Evolutionary conservation across 2,797 vertebrate species (phyloP).

Genomic region (Chaetophractus vellerosus): DNA sequence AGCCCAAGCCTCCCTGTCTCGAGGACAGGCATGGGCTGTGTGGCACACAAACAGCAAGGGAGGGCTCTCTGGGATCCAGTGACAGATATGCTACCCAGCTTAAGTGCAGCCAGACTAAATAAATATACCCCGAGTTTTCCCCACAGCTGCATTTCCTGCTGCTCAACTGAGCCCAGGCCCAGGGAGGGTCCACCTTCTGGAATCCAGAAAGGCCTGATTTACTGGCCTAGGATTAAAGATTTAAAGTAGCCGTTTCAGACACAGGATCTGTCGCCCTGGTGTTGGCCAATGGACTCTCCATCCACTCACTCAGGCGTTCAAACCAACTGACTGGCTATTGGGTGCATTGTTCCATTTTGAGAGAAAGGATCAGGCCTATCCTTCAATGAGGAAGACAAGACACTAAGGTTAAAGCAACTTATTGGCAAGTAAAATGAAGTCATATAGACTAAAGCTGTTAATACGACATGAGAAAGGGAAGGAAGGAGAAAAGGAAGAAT

Average conservation of each 20-base stretch:
- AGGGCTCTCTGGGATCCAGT: not conserved
- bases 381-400: not conserved
- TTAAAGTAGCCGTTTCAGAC: not conserved
- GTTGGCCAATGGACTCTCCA: not conserved
- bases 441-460: not conserved
- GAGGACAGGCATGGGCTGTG: not conserved
- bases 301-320: not conserved
- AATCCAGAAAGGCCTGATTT: not conserved
- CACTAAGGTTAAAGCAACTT: not conserved
- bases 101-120: not conserved
- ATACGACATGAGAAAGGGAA: not conserved
- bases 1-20: not conserved
- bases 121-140: conserved; percentile 38
- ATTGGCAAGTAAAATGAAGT: not conserved
- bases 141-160: not conserved
- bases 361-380: not conserved
- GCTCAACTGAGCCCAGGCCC: not conserved
- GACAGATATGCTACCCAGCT: not conserved
- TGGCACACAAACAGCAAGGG: not conserved
- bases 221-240: not conserved
- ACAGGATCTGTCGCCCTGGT: not conserved
- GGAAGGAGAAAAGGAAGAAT: not conserved
- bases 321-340: not conserved
- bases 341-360: not conserved
- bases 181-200: not conserved